A percentile compares a stretch with the other conserved stretches of the same genome.
phyloP scores from a whole-genome alignment of 2,888 invertebrate species.

The Mantis religiosa region DNA sequence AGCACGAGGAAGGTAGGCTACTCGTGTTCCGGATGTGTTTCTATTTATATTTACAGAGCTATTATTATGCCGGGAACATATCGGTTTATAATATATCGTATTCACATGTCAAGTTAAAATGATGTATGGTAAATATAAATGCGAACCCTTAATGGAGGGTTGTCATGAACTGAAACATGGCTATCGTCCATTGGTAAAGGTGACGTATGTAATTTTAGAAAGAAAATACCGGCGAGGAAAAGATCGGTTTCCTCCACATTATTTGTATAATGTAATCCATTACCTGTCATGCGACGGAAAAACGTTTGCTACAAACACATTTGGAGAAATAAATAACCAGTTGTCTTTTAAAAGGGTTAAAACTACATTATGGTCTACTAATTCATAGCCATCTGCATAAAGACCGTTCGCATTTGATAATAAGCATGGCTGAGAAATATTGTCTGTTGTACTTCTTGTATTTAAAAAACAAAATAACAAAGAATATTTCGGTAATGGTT shows the following conservation, averaged over 20 bases:
- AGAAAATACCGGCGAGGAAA: neutral
- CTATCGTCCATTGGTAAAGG: neutral
- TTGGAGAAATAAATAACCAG: too few relatives aligned
- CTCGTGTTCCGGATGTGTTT: neutral
- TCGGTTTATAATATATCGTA: neutral
- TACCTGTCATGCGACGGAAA: neutral
- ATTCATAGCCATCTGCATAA: too few relatives aligned
- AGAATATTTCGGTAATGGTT: too few relatives aligned
- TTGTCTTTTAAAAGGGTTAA: too few relatives aligned
- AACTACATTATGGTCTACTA: too few relatives aligned
- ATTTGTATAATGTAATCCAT: neutral
- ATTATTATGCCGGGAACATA: neutral
- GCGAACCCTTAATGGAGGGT: neutral
- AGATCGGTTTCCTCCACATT: neutral
- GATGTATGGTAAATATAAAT: neutral
- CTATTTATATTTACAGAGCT: neutral
- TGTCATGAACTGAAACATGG: neutral
- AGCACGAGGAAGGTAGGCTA: neutral
- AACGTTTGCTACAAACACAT: too few relatives aligned
- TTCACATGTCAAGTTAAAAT: neutral
- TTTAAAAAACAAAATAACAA: too few relatives aligned
- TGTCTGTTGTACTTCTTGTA: too few relatives aligned
- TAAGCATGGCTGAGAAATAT: too few relatives aligned
- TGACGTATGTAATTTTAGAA: neutral
- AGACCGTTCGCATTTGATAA: too few relatives aligned